These are phyloP conservation scores for Myotis yumanensis DNA, from an alignment of 2,113 vertebrate genomes.

Conservation along the genomic window DNA sequence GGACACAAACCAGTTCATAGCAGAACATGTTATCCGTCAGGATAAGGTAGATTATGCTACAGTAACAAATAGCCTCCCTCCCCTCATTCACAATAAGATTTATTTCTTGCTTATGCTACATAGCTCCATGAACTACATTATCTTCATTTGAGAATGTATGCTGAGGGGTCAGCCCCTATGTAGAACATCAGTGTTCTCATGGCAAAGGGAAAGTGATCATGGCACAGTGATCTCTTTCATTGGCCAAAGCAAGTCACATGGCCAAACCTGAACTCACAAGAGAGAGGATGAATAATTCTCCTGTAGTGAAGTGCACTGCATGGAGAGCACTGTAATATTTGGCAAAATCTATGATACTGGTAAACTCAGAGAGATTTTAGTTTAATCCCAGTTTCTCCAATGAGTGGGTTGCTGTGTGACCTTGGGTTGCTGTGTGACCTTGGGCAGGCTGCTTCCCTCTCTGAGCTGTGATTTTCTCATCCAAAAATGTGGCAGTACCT, in stretches of 20 bases:
- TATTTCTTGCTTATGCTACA: not conserved
- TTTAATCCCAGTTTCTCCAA: not conserved
- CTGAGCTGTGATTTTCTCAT: not conserved
- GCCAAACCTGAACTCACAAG: not conserved
- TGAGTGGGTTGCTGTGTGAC: not conserved
- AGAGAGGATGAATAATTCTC: too few relatives aligned
- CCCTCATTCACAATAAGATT: not conserved
- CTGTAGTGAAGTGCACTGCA: not conserved
- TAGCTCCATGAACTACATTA: not conserved
- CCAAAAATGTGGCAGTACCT: not conserved
- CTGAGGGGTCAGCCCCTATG: not conserved
- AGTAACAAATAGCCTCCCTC: not conserved
- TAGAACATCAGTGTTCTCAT: not conserved
- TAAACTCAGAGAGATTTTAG: not conserved
- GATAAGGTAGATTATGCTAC: not conserved
- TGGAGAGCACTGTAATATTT: not conserved
- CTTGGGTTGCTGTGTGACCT: not conserved
- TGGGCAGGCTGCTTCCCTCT: not conserved
- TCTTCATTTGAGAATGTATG: not conserved
- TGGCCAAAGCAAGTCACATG: not conserved
- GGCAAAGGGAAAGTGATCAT: not conserved
- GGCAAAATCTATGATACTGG: not conserved
- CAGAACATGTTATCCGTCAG: not conserved
- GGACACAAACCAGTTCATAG: not conserved
- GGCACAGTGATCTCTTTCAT: not conserved